Conservation (phyloP, 2,888 invertebrate species). For the Rhimphoctona megacephalus region DNA sequence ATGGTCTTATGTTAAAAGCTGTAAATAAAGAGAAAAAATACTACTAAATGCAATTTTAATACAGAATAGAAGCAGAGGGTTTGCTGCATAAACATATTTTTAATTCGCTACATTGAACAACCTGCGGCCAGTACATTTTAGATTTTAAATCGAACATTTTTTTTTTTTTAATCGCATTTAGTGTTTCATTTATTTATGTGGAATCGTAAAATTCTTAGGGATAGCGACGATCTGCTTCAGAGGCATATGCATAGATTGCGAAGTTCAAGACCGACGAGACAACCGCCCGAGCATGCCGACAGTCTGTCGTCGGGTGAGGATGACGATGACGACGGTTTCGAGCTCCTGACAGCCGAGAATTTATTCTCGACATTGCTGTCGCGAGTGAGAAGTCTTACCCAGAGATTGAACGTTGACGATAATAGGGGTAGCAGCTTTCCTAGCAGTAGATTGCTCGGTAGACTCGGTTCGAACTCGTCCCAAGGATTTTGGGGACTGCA, state of each 20-base stretch:
- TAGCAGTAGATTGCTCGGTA: constrained; percentile 87
- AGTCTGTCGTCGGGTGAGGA: constrained; percentile 95
- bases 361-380: constrained; percentile 94
- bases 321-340: constrained; percentile 96
- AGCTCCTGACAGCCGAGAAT: constrained; percentile 95
- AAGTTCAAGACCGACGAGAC: constrained; percentile 89
- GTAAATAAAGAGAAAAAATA: too few species aligned
- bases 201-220: constrained; percentile 69
- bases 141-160: neutral
- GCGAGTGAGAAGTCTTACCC: constrained; percentile 93
- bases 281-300: constrained; percentile 90
- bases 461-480: constrained; percentile 82
- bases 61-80: neutral
- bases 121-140: neutral
- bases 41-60: too few species aligned
- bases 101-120: neutral
- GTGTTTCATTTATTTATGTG: constrained; percentile 35
- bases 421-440: constrained; percentile 88
- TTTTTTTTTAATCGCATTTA: constrained; percentile 9
- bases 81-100: neutral
- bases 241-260: constrained; percentile 85
- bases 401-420: constrained; percentile 93
- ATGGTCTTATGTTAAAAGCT: too few species aligned
- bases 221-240: constrained; percentile 82
- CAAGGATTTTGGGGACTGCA: constrained; percentile 85